These are phyloP conservation scores for Silurus meridionalis DNA, from an alignment of 2,113 vertebrate genomes.

Conservation along the genomic window DNA sequence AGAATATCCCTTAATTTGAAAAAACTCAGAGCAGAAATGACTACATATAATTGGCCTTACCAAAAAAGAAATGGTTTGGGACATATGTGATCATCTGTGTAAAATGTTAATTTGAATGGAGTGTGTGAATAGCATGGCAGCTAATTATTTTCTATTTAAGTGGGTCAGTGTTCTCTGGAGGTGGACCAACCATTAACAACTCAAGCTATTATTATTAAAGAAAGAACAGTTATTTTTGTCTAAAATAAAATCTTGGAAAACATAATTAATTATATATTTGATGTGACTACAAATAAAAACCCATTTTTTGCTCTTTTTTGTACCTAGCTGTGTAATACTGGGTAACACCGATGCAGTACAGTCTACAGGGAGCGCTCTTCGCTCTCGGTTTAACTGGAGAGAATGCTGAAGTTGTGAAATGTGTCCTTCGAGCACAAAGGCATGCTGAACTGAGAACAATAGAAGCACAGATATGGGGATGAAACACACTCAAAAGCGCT, in stretches of 20 bases:
- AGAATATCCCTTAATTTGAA: neutral
- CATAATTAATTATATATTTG: neutral
- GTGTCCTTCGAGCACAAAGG: constrained; percentile 45
- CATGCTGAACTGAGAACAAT: constrained; percentile 51
- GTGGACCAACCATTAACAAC: constrained; percentile 69
- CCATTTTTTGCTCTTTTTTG: neutral
- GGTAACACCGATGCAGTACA: neutral
- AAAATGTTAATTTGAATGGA: constrained; percentile 61
- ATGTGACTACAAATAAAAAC: neutral
- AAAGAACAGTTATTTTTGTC: constrained; percentile 18
- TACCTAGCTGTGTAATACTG: neutral
- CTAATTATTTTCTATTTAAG: constrained; percentile 77
- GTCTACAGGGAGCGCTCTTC: constrained; percentile 25
- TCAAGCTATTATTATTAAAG: constrained; percentile 57
- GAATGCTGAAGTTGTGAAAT: constrained; percentile 35
- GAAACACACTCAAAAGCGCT: constrained; percentile 39
- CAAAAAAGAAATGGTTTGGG: constrained; percentile 6
- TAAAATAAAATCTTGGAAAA: neutral
- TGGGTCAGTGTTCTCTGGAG: constrained; percentile 76
- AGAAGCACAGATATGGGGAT: constrained; percentile 51
- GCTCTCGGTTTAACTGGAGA: constrained; percentile 19
- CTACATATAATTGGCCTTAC: constrained; percentile 20
- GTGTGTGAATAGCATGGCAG: constrained; percentile 70
- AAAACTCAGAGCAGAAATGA: neutral
- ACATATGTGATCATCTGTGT: constrained; percentile 45